Evolutionary conservation across 2,797 vertebrate species (phyloP), one percentile per base, ranked within the genome.

Genomic region (Schizopygopsis malacanthus): DNA sequence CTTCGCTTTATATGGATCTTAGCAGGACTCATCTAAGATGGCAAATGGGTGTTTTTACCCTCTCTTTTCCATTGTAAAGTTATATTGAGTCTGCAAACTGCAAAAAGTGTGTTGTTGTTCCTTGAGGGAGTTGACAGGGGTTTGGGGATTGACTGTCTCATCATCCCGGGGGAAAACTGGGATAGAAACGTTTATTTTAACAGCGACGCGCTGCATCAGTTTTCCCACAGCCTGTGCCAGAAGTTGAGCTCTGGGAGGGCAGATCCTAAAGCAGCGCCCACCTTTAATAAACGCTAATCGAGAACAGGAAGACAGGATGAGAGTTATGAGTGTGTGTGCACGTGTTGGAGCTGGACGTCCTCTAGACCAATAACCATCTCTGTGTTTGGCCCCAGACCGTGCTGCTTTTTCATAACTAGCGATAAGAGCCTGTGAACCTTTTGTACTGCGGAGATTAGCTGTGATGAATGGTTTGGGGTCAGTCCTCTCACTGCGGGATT

Each of bases 221-320:
- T 92, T 95, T 95, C 95, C 95, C 95, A 95, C 92, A 93, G 87
- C 87, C 86, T 84, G 86, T 11, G 90, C 93, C 93, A 94, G 91
- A 90, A 85, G 85, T 90, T 56, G 22, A 72, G 85, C 76, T 77
- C 81, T 59, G 69, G 67, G 90, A 72, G 82, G 80, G 91, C 69
- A 71, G 22, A 37, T 82, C 86, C 80, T 39, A 71, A 88, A 90
- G 87, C 90, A 80, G 22, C 83, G 81, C 87, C 83, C 85, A 89
- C 88, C 87, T 54, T 90, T 86, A 88, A 81, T 91, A 90, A 90
- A 90, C 28, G 70, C 28, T 77, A 81, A 86, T 71, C 25, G 63
- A 28, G 61, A 75, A 47, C 61, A 77, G 85, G 76, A 82, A 71
- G 56, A 43, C 50, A 6, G 22, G 63, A 79, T 59, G 41, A 77